Base-by-base conservation (phyloP, 1,140 invertebrate genomes). In the Leptopilina clavipes region DNA sequence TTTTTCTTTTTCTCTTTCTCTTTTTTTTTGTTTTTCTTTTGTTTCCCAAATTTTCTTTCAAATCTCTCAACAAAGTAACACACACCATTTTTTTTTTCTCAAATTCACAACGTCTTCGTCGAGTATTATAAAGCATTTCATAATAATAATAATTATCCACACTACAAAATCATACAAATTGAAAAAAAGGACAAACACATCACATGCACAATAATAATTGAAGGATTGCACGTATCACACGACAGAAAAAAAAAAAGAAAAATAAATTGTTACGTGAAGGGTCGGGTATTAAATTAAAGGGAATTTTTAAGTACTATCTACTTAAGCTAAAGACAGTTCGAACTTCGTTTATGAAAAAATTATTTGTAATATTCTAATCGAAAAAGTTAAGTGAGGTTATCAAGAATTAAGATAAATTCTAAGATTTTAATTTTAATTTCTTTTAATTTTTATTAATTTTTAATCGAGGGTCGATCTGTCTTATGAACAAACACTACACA, bases 401-500 rank as follows among this genome's bases (percentile, higher is more conserved):
- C 5, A 44, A 7, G n/a, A n/a, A n/a, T n/a, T n/a, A n/a, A n/a
- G n/a, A n/a, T n/a, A n/a, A n/a, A n/a, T n/a, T n/a, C n/a, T n/a
- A n/a, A n/a, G n/a, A n/a, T n/a, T 70, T 7, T 48, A 44, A 70
- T 8, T 44, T 8, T 19, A 45, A 22, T 18, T 48, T 71, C 7
- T 7, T 70, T 52, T n/a, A n/a, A n/a, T n/a, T n/a, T n/a, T n/a
- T n/a, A n/a, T n/a, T n/a, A n/a, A n/a, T n/a, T n/a, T 25, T 59
- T 31, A 65, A 43, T 48, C 31, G 56, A 72, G 43, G 48, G 59
- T 65, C 59, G 59, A 65, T 65, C 59, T 65, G 59, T 65, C 59
- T 19, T 65, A 8, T 1, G 82, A 79, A 81, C 84, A 80, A 85
- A 82, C 82, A 87, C 86, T 88, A 87, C 83, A 81, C 86, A 89